Evolutionary conservation across 2,797 vertebrate species (phyloP), one percentile per base, ranked within the genome.

Genomic region (Synanceia verrucosa): DNA sequence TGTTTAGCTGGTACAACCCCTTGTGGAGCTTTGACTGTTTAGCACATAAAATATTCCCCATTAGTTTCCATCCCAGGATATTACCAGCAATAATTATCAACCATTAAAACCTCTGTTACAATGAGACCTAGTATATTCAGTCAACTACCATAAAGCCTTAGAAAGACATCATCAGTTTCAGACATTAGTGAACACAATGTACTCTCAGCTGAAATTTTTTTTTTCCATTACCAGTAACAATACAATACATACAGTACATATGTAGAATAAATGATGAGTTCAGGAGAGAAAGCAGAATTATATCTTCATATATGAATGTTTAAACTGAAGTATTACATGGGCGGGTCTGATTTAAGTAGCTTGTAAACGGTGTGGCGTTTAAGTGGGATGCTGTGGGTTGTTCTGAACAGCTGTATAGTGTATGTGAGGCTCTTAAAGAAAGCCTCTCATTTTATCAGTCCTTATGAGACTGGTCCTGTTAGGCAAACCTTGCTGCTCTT

Each of bases 401-500:
- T 65, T 77, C 81, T 70, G 76, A 86, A 78, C 44, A 73, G 70
- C 60, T 67, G 52, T 58, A 62, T 48, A 75, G 73, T 70, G 69
- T 69, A 84, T 89, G 73, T 24, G 72, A 85, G 76, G 57, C 57
- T 80, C 74, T 86, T 81, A 79, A 86, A 89, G 83, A 90, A 88
- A 90, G 90, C 69, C 88, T 84, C 84, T 89, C 82, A 90, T 89
- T 89, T 93, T 86, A 89, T 91, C 90, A 76, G 88, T 88, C 89
- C 89, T 93, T 91, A 92, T 91, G 91, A 93, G 91, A 91, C 90
- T 84, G 86, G 91, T 93, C 89, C 90, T 94, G 91, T 93, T 92
- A 91, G 91, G 92, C 91, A 92, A 95, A 94, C 93, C 93, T 89
- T 89, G 84, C 91, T 93, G 92, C 92, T 92, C 92, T 93, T 93